A percentile compares a stretch with the other conserved stretches of the same genome.
Conservation (phyloP, 2,888 invertebrate genomes). For the Hirtodrosophila cameraria region DNA sequence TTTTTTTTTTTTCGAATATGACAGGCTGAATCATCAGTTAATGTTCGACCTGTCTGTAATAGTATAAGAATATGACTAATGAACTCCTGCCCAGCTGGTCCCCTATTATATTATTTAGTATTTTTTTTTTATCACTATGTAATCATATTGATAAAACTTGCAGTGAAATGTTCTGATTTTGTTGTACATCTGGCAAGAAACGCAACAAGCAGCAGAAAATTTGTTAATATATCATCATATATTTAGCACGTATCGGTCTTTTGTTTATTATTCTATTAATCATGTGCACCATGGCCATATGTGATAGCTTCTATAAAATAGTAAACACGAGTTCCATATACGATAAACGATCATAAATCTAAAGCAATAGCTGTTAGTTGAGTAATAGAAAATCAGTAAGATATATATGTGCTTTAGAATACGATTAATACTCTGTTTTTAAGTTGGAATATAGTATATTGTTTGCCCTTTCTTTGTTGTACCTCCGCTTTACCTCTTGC, state of each 20-base stretch:
- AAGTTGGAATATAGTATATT: no score
- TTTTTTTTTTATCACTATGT: constrained; percentile 26
- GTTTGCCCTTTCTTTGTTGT: no score
- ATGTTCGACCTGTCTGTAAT: constrained; percentile 21
- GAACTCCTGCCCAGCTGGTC: constrained; percentile 11
- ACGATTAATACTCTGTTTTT: no score
- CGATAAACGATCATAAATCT: constrained; percentile 1
- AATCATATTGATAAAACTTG: constrained; percentile 20
- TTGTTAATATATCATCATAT: constrained; percentile 8
- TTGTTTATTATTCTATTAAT: constrained; percentile 43
- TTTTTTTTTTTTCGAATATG: background rate
- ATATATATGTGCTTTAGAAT: no score
- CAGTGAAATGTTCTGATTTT: constrained; percentile 45
- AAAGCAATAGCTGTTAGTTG: background rate
- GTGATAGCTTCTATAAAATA: constrained; percentile 1
- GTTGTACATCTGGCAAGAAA: constrained; percentile 42
- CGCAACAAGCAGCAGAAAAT: background rate
- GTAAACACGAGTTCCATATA: constrained; percentile 13
- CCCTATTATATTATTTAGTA: background rate
- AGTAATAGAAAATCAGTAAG: no score
- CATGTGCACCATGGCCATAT: constrained; percentile 10
- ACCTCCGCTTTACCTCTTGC: no score
- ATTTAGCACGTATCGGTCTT: background rate
- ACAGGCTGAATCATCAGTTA: constrained; percentile 30
- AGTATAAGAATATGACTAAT: constrained; percentile 41